Evolutionary conservation across 2,797 vertebrate species (phyloP).

Genomic region (Smutsia temminckii): DNA sequence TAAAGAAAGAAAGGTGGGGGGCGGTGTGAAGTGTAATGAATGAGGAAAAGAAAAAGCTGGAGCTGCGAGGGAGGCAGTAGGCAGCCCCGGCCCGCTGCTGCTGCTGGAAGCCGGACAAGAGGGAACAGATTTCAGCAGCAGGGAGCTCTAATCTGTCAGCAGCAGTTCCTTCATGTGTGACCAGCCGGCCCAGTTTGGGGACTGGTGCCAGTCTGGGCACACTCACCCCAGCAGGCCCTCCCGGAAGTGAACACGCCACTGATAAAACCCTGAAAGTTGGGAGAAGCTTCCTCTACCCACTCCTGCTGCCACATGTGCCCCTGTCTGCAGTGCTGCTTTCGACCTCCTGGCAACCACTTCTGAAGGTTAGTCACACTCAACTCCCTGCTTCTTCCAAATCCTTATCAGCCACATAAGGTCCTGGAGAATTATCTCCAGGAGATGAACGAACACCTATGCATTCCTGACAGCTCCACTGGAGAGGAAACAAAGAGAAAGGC

Average conservation of each 20-base stretch:
- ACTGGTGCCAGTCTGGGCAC: constrained; percentile 63
- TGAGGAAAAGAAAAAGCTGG: background rate
- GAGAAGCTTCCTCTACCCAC: background rate
- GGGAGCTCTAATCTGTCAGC: constrained; percentile 78
- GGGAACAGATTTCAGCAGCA: constrained; percentile 81
- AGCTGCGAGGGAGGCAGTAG: background rate
- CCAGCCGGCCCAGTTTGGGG: constrained; percentile 66
- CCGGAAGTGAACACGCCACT: constrained; percentile 43
- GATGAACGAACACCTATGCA: background rate
- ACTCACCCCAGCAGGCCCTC: constrained; percentile 27
- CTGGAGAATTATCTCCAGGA: background rate
- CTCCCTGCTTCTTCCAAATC: background rate
- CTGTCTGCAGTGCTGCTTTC: background rate
- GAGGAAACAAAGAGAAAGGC: background rate
- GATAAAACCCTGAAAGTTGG: constrained; percentile 67
- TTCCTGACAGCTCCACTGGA: background rate
- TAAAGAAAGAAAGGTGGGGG: background rate
- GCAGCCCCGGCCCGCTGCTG: constrained; percentile 67
- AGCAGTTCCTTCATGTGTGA: constrained; percentile 62
- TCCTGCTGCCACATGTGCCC: background rate
- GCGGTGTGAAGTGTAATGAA: background rate
- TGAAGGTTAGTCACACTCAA: background rate
- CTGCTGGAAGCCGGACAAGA: constrained; percentile 77
- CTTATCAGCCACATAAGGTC: background rate
- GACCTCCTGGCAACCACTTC: background rate